A percentile compares a stretch with the other conserved stretches of the same genome.
Conservation (phyloP, 2,888 invertebrate species). For the Dichetophora obliterata region DNA sequence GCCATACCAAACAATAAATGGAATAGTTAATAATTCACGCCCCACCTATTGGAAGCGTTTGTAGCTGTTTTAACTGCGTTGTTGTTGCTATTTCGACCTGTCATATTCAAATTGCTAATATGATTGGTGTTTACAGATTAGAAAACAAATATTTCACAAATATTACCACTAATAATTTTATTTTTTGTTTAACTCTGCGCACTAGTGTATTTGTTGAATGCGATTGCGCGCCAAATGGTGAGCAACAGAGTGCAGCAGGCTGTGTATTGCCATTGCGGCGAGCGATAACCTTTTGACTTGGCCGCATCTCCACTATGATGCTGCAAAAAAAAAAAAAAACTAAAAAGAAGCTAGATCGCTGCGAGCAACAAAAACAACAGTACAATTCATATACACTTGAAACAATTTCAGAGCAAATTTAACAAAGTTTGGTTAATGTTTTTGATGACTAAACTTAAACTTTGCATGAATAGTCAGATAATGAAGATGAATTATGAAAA, state of each 20-base stretch:
- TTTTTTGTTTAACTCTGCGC: conserved; percentile 47
- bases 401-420: background rate
- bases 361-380: conserved; percentile 28
- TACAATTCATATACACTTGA: conserved; percentile 14
- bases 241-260: conserved; percentile 39
- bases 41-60: conserved; percentile 56
- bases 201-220: background rate
- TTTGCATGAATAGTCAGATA: too few relatives aligned
- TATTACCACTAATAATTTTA: conserved; percentile 63
- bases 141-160: conserved; percentile 68
- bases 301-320: conserved; percentile 36
- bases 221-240: conserved; percentile 7
- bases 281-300: conserved; percentile 68
- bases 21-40: conserved; percentile 69
- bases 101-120: conserved; percentile 68
- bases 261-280: conserved; percentile 45
- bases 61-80: background rate
- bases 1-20: conserved; percentile 58
- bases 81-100: conserved; percentile 49
- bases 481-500: too few relatives aligned
- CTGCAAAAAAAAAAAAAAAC: background rate
- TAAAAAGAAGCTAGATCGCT: conserved; percentile 1
- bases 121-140: conserved; percentile 69
- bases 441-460: too few relatives aligned
- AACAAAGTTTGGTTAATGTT: too few relatives aligned